Evolutionary conservation across 2,113 vertebrate species (phyloP).

Genomic region (Aphelocoma coerulescens): DNA sequence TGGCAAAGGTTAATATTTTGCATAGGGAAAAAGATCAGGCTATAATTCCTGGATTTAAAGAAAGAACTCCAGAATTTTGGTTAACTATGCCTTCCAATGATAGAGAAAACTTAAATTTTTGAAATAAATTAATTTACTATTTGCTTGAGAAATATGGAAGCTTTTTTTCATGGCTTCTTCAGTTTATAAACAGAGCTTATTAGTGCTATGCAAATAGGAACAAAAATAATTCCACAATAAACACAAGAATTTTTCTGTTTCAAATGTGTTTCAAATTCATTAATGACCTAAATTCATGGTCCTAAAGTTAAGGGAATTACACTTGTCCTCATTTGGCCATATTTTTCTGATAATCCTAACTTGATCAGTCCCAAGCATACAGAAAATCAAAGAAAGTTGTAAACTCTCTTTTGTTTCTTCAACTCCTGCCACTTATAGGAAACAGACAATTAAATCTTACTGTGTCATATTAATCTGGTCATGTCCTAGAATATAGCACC

Average conservation of each 20-base stretch:
- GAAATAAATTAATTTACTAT: neutral
- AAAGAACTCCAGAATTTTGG: neutral
- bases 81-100: neutral
- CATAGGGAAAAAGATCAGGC: constrained; percentile 10
- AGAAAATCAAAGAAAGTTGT: neutral
- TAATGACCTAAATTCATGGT: neutral
- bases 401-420: neutral
- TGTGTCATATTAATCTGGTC: neutral
- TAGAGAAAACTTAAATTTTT: neutral
- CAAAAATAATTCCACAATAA: neutral
- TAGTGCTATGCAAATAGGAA: neutral
- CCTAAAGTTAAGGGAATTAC: neutral
- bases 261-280: neutral
- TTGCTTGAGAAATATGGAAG: neutral
- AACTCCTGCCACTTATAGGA: neutral
- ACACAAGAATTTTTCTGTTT: neutral
- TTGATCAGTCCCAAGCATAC: neutral
- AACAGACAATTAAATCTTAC: neutral
- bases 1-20: constrained; percentile 63
- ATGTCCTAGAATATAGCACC: neutral
- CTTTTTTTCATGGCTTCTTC: neutral
- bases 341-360: neutral
- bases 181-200: neutral
- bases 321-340: neutral
- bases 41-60: constrained; percentile 35